Evolutionary conservation across 2,797 vertebrate species (phyloP).

Genomic region (Champsocephalus gunnari): DNA sequence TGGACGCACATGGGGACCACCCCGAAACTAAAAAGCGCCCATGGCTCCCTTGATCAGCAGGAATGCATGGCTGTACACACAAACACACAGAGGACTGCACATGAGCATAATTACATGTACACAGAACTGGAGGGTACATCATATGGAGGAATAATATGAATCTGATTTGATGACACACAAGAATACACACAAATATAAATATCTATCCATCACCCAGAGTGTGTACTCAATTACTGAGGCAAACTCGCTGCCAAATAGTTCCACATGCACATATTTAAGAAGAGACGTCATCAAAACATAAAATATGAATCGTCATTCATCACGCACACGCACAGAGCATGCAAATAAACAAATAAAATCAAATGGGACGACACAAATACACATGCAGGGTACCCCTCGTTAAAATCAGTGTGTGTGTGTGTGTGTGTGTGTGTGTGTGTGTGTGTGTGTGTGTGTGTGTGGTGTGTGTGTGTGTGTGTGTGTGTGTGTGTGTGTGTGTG

Average conservation of each 20-base stretch:
- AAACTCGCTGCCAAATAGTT: background rate
- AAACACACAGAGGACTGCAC: conserved; percentile 44
- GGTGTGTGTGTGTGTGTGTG: background rate
- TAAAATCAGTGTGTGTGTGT: conserved; percentile 28
- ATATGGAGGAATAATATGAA: conserved; percentile 20
- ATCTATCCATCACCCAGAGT: conserved; percentile 18
- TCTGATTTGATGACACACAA: conserved; percentile 44
- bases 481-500: background rate
- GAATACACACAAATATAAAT: conserved; percentile 32
- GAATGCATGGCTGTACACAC: conserved; percentile 44
- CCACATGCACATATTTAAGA: conserved; percentile 25
- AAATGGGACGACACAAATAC: conserved; percentile 10
- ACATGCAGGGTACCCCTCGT: conserved; percentile 38
- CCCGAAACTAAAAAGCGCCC: conserved; percentile 61
- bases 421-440: conserved; percentile 1
- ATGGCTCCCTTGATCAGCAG: conserved; percentile 60
- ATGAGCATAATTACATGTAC: conserved; percentile 48
- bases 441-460: conserved; percentile 1
- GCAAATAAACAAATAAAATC: background rate
- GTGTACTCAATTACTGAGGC: conserved; percentile 3
- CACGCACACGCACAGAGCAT: background rate
- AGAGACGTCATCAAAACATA: conserved; percentile 17
- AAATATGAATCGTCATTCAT: conserved; percentile 1
- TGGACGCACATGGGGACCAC: conserved; percentile 75
- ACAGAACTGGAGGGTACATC: conserved; percentile 40